Evolutionary conservation across 2,888 invertebrate genomes (phyloP).

Genomic region (Harmothoe impar): DNA sequence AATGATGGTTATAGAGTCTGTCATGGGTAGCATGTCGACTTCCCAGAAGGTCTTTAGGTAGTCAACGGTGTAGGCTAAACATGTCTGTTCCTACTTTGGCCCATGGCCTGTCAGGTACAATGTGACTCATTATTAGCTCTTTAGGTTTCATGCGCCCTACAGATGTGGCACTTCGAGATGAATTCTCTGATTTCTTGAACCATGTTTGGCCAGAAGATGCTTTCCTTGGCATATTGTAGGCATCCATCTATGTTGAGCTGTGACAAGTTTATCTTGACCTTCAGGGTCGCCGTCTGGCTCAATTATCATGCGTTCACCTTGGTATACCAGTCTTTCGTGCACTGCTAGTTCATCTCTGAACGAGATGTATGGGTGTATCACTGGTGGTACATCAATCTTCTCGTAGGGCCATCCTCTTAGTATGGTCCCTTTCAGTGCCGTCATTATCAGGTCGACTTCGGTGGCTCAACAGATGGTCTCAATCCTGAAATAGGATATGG

Average conservation of each 20-base stretch:
- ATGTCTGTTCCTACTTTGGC: constrained; percentile 71
- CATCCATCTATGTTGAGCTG: constrained; percentile 57
- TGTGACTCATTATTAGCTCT: constrained; percentile 67
- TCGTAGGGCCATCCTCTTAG: constrained; percentile 66
- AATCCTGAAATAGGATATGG: not conserved
- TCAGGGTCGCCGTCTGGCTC: not conserved
- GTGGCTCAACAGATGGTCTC: constrained; percentile 40
- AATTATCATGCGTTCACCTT: constrained; percentile 63
- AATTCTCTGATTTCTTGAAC: too few species aligned
- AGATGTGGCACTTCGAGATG: constrained; percentile 10
- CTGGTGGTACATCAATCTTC: constrained; percentile 22
- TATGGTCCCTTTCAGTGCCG: constrained; percentile 59
- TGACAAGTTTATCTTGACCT: not conserved
- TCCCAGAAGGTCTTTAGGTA: constrained; percentile 70
- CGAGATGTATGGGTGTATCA: not conserved
- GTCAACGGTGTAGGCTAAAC: constrained; percentile 70
- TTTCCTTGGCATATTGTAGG: not conserved
- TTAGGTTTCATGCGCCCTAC: not conserved
- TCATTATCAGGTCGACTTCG: constrained; percentile 52
- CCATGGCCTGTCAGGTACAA: constrained; percentile 70
- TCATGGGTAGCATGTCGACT: constrained; percentile 68
- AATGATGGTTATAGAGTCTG: constrained; percentile 67
- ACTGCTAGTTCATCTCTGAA: constrained; percentile 62
- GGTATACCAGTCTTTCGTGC: constrained; percentile 67
- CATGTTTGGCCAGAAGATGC: too few species aligned